Base-by-base conservation (phyloP, 2,888 invertebrate genomes). In the Melolontha melolontha region DNA sequence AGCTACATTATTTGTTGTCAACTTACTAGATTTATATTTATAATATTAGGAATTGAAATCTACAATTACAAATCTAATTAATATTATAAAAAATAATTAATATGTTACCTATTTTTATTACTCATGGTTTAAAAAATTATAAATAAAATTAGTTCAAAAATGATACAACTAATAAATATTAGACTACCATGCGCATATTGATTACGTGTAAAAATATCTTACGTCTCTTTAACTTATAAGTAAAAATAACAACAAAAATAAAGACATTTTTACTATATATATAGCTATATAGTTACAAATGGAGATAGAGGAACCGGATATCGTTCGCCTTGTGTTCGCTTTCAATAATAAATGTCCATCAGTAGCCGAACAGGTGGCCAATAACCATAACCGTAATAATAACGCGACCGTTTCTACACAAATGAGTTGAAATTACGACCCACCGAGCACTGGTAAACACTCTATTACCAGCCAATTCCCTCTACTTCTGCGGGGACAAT, bases 381-480 rank as follows among this genome's bases (percentile, higher is more conserved):
- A 84, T 84, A 84, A 84, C 84, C 83, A 83, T 83, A 83, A 84
- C 82, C 82, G 82, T 84, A 83, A 83, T 83, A 82, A 83, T 83
- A 83, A 82, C 83, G 81, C 82, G 81, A 83, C 83, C 82, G 81
- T 84, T 83, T 81, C 84, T 83, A 83, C 83, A 83, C 83, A 84
- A 84, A 84, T 84, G 84, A 84, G 82, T 83, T 78, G 82, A 83
- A 84, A 83, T 84, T 84, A 84, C 83, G 83, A 82, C 78, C 82
- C 81, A 79, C 81, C 78, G 80, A 78, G 81, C 81, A 80, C 80
- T 82, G 81, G 82, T 83, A 83, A 83, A 83, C 82, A 83, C 81
- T 82, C 82, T 78, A 82, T 83, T 82, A 82, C 81, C 79, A 79
- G 80, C 80, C 81, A 80, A 82, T 81, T 81, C 80, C 78, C 78